These are phyloP conservation scores for Chrysomela aeneicollis DNA, from an alignment of 2,888 invertebrate genomes.

Conservation along the genomic window DNA sequence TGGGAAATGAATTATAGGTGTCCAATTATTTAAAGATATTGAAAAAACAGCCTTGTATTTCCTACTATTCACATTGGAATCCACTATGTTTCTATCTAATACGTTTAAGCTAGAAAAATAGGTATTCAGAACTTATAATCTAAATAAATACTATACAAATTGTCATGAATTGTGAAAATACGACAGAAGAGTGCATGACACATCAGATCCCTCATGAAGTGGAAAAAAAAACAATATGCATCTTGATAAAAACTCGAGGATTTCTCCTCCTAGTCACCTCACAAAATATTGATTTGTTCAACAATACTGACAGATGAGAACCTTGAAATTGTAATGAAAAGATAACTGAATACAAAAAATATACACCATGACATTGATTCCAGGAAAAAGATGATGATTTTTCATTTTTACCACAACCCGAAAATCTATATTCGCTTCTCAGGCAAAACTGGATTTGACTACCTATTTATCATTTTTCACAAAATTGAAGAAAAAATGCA, in stretches of 20 bases:
- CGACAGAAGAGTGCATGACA: conserved; percentile 15
- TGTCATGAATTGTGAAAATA: conserved; percentile 39
- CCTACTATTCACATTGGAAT: conserved; percentile 14
- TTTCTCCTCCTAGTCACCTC: neutral
- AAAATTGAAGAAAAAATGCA: too few relatives aligned
- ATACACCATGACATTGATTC: too few relatives aligned
- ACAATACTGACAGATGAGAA: too few relatives aligned
- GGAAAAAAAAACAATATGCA: conserved; percentile 8
- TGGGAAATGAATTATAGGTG: neutral
- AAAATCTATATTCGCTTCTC: too few relatives aligned
- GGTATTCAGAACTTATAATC: conserved; percentile 33
- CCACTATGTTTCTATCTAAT: conserved; percentile 24
- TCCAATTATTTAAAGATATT: neutral
- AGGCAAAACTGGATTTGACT: too few relatives aligned
- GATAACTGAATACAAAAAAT: too few relatives aligned
- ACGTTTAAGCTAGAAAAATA: conserved; percentile 39
- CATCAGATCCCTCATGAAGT: conserved; percentile 13
- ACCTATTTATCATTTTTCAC: too few relatives aligned
- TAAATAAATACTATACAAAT: conserved; percentile 48
- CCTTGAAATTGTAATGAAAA: too few relatives aligned
- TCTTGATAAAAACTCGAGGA: neutral
- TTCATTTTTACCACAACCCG: too few relatives aligned
- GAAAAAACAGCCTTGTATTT: conserved; percentile 13
- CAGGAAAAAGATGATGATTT: too few relatives aligned
- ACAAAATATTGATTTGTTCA: too few relatives aligned